These are phyloP conservation scores for Nipponia nippon DNA, from an alignment of 2,113 vertebrate genomes.

Conservation along the genomic window DNA sequence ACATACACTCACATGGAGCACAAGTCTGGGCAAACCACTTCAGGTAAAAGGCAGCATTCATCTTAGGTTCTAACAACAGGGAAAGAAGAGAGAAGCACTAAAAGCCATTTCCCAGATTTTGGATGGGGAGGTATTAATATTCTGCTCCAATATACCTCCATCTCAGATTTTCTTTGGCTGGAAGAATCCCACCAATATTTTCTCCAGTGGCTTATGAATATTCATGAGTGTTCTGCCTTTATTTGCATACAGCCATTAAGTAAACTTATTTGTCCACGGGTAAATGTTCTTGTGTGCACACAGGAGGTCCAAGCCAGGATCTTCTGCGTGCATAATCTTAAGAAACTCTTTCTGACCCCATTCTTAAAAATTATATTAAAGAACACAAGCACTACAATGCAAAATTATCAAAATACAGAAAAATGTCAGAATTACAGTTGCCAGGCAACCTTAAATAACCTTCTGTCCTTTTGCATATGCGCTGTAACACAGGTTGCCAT, in stretches of 20 bases:
- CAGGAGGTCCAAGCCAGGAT: neutral
- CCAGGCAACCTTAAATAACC: neutral
- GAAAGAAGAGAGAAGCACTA: neutral
- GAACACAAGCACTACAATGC: neutral
- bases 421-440: neutral
- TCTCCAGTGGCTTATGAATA: neutral
- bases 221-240: neutral
- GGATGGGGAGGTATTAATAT: neutral
- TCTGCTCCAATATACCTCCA: neutral
- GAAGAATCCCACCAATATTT: neutral
- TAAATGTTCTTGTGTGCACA: neutral
- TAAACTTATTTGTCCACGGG: neutral
- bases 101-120: neutral
- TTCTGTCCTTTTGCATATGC: neutral
- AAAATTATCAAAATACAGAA: neutral
- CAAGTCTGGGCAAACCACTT: neutral
- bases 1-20: neutral
- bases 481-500: neutral
- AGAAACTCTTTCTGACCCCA: neutral
- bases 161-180: neutral
- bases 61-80: neutral
- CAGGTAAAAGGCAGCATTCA: neutral
- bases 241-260: neutral
- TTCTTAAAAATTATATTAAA: neutral
- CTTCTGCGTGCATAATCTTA: neutral